Percentiles rank a stretch among this genome's conserved stretches.
Conservation (phyloP, 2,113 vertebrate species). For the Mellivora capensis region DNA sequence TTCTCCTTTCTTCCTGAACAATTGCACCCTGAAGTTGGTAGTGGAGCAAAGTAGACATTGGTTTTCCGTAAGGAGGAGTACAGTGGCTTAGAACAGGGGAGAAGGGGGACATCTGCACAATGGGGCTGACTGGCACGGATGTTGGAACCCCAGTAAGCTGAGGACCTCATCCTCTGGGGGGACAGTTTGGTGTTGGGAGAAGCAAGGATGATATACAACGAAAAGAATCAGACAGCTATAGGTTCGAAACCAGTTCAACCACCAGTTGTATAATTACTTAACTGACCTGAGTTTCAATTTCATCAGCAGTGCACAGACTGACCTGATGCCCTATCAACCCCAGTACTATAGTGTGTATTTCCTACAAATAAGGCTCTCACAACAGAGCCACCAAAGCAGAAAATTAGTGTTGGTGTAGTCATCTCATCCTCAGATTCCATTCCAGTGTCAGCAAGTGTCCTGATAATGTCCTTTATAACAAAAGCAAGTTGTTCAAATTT, state of each 20-base stretch:
- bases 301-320: background rate
- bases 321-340: background rate
- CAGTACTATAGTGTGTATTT: background rate
- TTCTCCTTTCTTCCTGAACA: background rate
- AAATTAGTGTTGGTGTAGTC: background rate
- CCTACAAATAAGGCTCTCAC: background rate
- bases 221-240: background rate
- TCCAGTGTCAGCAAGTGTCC: background rate
- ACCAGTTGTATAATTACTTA: background rate
- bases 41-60: background rate
- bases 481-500: background rate
- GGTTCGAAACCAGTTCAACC: background rate
- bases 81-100: background rate
- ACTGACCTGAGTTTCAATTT: background rate
- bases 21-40: background rate
- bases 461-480: background rate
- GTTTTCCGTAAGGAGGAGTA: background rate
- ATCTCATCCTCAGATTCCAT: background rate
- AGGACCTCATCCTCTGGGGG: background rate
- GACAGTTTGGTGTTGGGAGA: background rate
- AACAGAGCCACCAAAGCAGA: background rate
- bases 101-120: rapidly evolving
- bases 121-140: too few relatives aligned
- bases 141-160: background rate
- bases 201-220: too few relatives aligned